Evolutionary conservation across 2,888 invertebrate species (phyloP), one percentile per base, ranked within the genome.

Genomic region (Yponomeuta cagnagella): DNA sequence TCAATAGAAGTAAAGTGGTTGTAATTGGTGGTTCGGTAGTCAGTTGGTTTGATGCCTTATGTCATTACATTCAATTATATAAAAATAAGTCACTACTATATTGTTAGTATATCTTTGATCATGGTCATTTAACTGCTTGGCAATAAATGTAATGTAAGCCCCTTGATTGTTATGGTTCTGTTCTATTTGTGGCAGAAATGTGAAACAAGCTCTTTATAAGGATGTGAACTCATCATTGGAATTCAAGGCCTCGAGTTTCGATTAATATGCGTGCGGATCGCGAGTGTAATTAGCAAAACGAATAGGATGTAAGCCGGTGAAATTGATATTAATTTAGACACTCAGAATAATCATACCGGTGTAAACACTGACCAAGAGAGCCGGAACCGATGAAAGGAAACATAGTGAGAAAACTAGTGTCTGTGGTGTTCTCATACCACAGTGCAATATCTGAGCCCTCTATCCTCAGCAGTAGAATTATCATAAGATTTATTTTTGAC

Each of bases 101-200:
- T 43, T 43, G 43, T 43, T 43, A 43, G 43, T 43, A 58, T 12
- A 58, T 33, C 2, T 33, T 33, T 12, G 8, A 12, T 15, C 52
- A 58, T 58, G 3, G 12, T 15, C 12, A 15, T 5, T 58, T 58
- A 58, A 58, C 52, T 58, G 12, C 72, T 63, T 63, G 78, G n/a
- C 31, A 12, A 66, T 67, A 37, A 37, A 43, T 43, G 67, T 67
- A 37, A 67, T 67, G 37, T 4, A 67, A 33, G 37, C 37, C 43
- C 12, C 37, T 67, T 67, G 67, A 67, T 48, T 67, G 30, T 52
- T 68, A 68, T 52, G 58, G 68, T 30, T 31, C 30, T 31, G 52
- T 52, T 52, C 68, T 31, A 52, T 68, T 68, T 30, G 23, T 31
- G 9, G 37, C 23, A 68, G 68, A 52, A 68, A 68, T 30, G 31